These are phyloP conservation scores for Chalcis sispes DNA, from an alignment of 2,888 invertebrate genomes.

Conservation along the genomic window DNA sequence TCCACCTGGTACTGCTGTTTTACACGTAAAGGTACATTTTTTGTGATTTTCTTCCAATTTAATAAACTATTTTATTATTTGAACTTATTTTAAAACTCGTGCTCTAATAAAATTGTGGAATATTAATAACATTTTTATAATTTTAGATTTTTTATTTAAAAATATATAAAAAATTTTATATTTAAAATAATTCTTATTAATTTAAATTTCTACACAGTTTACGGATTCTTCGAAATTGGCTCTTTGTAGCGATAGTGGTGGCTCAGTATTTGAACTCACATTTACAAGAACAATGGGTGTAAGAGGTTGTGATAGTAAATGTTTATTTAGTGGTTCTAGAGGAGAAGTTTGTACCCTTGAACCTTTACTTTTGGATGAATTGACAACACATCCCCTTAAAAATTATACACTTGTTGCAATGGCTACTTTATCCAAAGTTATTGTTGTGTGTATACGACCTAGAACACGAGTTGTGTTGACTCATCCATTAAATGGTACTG, in stretches of 20 bases:
- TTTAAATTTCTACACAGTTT: conserved; percentile 80
- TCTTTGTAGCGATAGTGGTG: conserved; percentile 92
- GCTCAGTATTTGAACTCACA: conserved; percentile 95
- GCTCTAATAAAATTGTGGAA: background rate
- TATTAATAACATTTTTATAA: background rate
- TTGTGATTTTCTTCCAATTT: conserved; percentile 1
- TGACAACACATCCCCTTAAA: conserved; percentile 82
- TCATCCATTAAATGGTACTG: conserved; percentile 83
- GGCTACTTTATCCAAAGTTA: conserved; percentile 93
- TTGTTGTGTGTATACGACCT: conserved; percentile 88
- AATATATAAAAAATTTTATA: background rate
- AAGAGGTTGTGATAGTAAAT: conserved; percentile 91
- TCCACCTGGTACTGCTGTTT: conserved; percentile 88
- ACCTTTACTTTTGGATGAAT: conserved; percentile 80
- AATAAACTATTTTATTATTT: conserved; percentile 5
- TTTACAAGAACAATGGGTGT: conserved; percentile 93
- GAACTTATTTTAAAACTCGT: background rate
- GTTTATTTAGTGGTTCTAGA: conserved; percentile 96
- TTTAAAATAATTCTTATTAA: conserved; percentile 1
- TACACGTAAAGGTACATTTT: conserved; percentile 81
- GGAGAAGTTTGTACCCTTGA: conserved; percentile 93
- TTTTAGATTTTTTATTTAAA: conserved; percentile 8
- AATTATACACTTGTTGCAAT: conserved; percentile 90
- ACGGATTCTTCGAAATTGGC: conserved; percentile 86
- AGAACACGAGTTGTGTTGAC: conserved; percentile 87